Percentiles rank a stretch among this genome's conserved stretches.
Conservation (phyloP, 1,140 invertebrate genomes). For the Achroia grisella region DNA sequence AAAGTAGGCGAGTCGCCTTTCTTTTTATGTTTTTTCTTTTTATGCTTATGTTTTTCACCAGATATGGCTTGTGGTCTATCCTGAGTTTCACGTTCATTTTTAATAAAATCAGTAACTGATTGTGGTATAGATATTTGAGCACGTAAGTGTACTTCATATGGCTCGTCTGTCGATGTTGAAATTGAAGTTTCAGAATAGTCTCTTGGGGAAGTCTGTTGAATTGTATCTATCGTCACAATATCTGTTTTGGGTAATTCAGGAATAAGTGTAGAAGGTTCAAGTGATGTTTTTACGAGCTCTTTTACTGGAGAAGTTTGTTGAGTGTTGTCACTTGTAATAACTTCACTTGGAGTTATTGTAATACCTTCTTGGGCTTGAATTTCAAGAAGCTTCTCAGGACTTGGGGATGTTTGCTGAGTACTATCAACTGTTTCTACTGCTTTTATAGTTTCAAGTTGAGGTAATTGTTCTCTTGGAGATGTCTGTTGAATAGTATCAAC, state of each 20-base stretch:
- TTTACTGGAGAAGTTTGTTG: conserved; percentile 60
- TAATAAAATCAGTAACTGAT: conserved; percentile 46
- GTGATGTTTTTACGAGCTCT: conserved; percentile 8
- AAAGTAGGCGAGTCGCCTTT: conserved; percentile 42
- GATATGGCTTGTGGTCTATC: conserved; percentile 33
- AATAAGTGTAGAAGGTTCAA: too few relatives aligned
- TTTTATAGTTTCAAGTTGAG: conserved; percentile 7
- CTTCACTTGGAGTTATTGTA: conserved; percentile 18
- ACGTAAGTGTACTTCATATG: conserved; percentile 77
- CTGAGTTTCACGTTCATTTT: conserved; percentile 40
- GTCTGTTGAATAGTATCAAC: conserved; percentile 45
- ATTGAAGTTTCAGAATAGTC: conserved; percentile 51
- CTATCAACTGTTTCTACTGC: conserved; percentile 33
- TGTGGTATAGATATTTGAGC: conserved; percentile 77
- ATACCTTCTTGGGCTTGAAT: too few relatives aligned
- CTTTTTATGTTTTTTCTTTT: conserved; percentile 60
- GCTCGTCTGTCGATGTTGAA: conserved; percentile 74
- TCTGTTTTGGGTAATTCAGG: conserved; percentile 26
- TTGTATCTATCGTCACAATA: conserved; percentile 52
- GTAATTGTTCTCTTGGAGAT: conserved; percentile 23
- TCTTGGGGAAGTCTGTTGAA: conserved; percentile 74
- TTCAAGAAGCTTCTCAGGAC: conserved; percentile 28
- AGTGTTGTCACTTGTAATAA: conserved; percentile 35
- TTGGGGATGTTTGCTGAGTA: conserved; percentile 34
- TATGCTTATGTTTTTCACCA: conserved; percentile 56